Evolutionary conservation across 2,888 invertebrate genomes (phyloP), one percentile per base, ranked within the genome.

Genomic region (Zootermopsis nevadensis): DNA sequence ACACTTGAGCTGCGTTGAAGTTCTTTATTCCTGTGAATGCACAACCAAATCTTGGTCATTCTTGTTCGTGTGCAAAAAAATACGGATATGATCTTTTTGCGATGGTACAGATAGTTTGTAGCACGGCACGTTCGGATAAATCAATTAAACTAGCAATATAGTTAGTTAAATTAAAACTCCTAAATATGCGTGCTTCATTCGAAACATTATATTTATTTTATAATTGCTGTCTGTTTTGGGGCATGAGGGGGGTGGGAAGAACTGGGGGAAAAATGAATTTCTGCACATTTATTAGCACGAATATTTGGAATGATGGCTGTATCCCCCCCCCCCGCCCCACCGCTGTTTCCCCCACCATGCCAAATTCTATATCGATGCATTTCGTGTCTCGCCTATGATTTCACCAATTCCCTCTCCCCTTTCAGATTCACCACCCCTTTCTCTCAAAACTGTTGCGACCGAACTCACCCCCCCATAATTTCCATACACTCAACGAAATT

Each of bases 401-500:
- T 79, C 79, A 66, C 79, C 79, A 79, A 79, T 79, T 66, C 66
- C n/a, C 38, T 79, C 79, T 60, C 55, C 55, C 55, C 79, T 60
- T 79, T 55, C 8, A 55, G 24, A 53, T 33, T 35, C 35, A 33
- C 66, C 79, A 60, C 79, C 79, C 79, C 79, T 79, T 79, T 60
- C 79, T 66, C 79, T 79, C 48, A 60, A 74, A 74, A 74, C 74
- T 77, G 60, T 60, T 60, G 42, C 42, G 30, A 30, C 38, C 77
- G 42, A 77, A n/a, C 53, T 30, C 77, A 53, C 33, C 66, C 81
- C 81, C 60, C 55, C 31, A 72, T 35, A 82, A 82, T 82, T 82
- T 77, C 82, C 82, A 82, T 82, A 82, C 82, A 82, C 82, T 82
- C 82, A 77, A 82, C 82, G 82, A 82, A 82, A 82, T 82, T 82